Percentiles rank a stretch among this genome's conserved stretches.
phyloP scores from a whole-genome alignment of 1,140 invertebrate species.

The Drosophila jambulina region DNA sequence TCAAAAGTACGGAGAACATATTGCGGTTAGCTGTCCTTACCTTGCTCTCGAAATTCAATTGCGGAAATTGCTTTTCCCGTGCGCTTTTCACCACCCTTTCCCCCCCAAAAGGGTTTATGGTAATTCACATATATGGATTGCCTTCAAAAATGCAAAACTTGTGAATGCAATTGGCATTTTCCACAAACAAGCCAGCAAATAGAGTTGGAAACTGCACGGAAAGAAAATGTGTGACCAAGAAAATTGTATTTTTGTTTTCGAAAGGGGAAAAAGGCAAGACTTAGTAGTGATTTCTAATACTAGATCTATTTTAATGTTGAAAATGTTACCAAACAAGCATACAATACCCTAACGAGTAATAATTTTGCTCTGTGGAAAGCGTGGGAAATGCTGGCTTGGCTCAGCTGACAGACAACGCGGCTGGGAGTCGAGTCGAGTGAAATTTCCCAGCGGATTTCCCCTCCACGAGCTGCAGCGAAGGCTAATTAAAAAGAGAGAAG shows the following conservation, averaged over 20 bases:
- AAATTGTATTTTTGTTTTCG: neutral
- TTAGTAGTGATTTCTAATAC: neutral
- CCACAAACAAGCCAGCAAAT: neutral
- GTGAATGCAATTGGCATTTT: slow-evolving; percentile 11
- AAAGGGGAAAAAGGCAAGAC: neutral
- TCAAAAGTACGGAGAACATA: neutral
- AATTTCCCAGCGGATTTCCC: slow-evolving; percentile 16
- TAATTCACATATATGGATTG: slow-evolving; percentile 7
- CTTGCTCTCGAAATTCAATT: slow-evolving; percentile 2
- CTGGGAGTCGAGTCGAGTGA: neutral
- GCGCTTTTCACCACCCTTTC: neutral
- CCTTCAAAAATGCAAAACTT: slow-evolving; percentile 14
- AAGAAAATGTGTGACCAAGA: neutral
- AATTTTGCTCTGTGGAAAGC: neutral
- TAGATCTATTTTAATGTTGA: neutral
- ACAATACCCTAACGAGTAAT: neutral
- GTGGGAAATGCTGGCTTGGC: neutral
- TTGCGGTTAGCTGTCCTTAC: neutral
- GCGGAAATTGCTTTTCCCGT: slow-evolving; percentile 6
- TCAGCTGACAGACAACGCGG: neutral
- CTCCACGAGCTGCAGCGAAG: neutral
- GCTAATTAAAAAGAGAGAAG: slow-evolving; percentile 23
- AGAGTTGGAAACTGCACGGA: neutral
- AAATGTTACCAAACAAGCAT: neutral
- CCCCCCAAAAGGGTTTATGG: neutral